Evolutionary conservation across 2,888 invertebrate genomes (phyloP).

Genomic region (Zhengitettix transpicula): DNA sequence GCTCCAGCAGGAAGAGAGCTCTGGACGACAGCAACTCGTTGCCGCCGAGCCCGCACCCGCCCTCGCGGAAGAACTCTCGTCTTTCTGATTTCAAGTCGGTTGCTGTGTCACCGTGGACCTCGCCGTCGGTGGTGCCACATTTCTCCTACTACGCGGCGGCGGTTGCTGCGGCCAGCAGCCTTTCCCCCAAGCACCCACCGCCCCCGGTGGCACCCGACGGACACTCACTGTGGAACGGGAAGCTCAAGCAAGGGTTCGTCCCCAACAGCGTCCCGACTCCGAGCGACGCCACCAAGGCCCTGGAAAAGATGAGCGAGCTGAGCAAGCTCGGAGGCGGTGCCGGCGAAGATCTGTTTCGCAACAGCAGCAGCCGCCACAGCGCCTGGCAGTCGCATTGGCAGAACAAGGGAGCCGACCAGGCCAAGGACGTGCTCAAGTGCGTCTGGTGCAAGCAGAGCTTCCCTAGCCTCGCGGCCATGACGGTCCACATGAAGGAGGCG

Average conservation of each 20-base stretch:
- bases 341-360: constrained; percentile 48
- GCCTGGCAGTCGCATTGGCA: constrained; percentile 98
- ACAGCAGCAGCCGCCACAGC: constrained; percentile 53
- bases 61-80: constrained; percentile 16
- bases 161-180: constrained; percentile 47
- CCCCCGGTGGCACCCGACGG: constrained; percentile 36
- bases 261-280: constrained; percentile 25
- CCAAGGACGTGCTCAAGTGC: constrained; percentile 90
- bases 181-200: constrained; percentile 23
- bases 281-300: constrained; percentile 69
- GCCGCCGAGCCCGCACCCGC: constrained; percentile 18
- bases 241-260: constrained; percentile 41
- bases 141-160: constrained; percentile 65
- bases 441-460: constrained; percentile 98
- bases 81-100: constrained; percentile 43
- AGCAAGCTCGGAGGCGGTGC: constrained; percentile 56
- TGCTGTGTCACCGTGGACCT: constrained; percentile 58
- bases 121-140: constrained; percentile 55
- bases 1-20: constrained; percentile 51
- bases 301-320: constrained; percentile 82
- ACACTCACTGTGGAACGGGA: constrained; percentile 54
- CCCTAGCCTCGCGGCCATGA: constrained; percentile 82
- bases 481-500: constrained; percentile 95
- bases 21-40: constrained; percentile 34
- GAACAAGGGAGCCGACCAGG: constrained; percentile 87